Base-by-base conservation (phyloP, 2,888 invertebrate species). In the Anorthoa munda region DNA sequence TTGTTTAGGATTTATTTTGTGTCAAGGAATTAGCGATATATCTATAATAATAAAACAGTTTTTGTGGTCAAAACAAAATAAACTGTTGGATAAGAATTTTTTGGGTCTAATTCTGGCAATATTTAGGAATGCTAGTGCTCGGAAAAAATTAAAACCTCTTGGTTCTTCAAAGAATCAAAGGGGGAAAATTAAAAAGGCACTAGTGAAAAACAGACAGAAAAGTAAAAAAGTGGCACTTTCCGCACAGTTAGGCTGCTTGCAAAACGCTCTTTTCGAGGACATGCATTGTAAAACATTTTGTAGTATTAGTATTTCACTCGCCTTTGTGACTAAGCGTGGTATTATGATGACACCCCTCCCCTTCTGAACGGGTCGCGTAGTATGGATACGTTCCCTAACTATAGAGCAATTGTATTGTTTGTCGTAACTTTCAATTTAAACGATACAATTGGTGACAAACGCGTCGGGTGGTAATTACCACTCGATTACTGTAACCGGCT, bases 351-450 rank as follows among this genome's bases (percentile, higher is more conserved):
- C 7, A 5, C 5, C 7, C 7, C 3, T 4, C 3, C 0, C 4
- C 4, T 4, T 4, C 31, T 39, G 39, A 39, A 39, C 39, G 1
- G 39, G 9, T 39, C 39, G 4, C 39, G 9, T 39, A 39, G 9
- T 39, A 39, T 39, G 39, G 39, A 9, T 39, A 39, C 39, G 39
- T 39, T 39, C 9, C n/a, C 56, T 31, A 50, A 77, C 58, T 45
- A 26, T 31, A 56, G 18, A 17, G 53, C 48, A 26, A 56, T 61
- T 53, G 46, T 26, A 50, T 51, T 69, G 59, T 77, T 74, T 46
- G 17, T 23, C n/a, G 23, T 12, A 2, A 39, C 23, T 65, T 58
- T 46, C 4, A 17, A 31, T 67, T 18, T 17, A 55, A 26, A 21
- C 12, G 23, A 23, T 17, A 51, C 5, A 48, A 59, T 59, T 39